Evolutionary conservation across 2,113 vertebrate species (phyloP).

Genomic region (Marmota flaviventris): DNA sequence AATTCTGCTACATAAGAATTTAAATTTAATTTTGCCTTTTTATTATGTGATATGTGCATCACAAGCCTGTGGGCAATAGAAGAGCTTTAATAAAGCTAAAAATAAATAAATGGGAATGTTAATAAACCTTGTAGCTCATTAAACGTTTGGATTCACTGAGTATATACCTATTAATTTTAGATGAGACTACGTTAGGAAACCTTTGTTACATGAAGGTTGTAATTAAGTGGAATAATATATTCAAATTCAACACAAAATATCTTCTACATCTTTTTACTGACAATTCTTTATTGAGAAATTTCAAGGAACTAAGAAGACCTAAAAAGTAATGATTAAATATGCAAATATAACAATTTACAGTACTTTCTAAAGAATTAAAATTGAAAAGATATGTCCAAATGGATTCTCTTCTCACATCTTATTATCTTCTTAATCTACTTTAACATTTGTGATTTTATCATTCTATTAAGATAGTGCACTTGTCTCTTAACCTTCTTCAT

Average conservation of each 20-base stretch:
- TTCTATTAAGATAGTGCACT: conserved; percentile 37
- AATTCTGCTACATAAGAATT: conserved; percentile 62
- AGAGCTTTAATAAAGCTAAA: conserved; percentile 73
- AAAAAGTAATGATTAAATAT: conserved; percentile 84
- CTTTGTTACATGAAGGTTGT: conserved; percentile 82
- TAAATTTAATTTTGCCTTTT: conserved; percentile 76
- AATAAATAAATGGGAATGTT: conserved; percentile 78
- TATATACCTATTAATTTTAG: conserved; percentile 85
- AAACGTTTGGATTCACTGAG: conserved; percentile 82
- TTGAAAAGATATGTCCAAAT: conserved; percentile 67
- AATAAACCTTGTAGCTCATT: conserved; percentile 79
- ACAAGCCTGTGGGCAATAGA: conserved; percentile 63
- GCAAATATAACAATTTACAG: conserved; percentile 78
- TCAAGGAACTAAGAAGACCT: conserved; percentile 75
- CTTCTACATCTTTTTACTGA: conserved; percentile 79
- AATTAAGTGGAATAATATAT: conserved; percentile 81
- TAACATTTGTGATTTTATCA: conserved; percentile 55
- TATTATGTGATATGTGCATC: conserved; percentile 60
- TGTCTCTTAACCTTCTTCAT: conserved; percentile 55
- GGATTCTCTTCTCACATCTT: conserved; percentile 67
- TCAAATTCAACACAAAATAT: conserved; percentile 82
- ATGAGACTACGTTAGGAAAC: conserved; percentile 76
- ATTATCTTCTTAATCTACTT: conserved; percentile 59
- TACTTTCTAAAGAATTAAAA: conserved; percentile 70
- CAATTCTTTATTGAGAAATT: conserved; percentile 83